Base-by-base conservation (phyloP, 53 echinoderm and acorn worm species). In the Holothuria scabra region DNA sequence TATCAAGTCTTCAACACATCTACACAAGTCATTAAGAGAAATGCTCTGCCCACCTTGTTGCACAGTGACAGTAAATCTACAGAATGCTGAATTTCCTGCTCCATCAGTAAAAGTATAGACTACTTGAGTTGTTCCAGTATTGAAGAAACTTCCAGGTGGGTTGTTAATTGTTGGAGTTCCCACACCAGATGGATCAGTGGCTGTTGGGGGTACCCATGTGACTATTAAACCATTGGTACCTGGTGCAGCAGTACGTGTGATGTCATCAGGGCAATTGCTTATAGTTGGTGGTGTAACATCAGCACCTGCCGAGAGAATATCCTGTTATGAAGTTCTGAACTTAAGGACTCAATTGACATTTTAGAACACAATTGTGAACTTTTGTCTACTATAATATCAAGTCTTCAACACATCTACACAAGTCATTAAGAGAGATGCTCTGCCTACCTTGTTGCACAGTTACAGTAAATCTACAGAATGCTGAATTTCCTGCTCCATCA, bases 151-250 rank as follows among this genome's bases (percentile, higher is more conserved):
- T 22, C 74, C 74, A 16, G 74, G 74, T 8, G 24, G 9, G 21
- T 22, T 23, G 46, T 38, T 41, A 19, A 74, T 46, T 11, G 74
- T 44, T 44, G 49, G 46, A n/a, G 49, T 31, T 7, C 26, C 49
- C n/a, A 74, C 49, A 12, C 74, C 74, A 24, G 74, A 74, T 24
- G 74, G 71, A 37, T 70, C 71, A 26, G 38, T 34, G 71, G 71
- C 71, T 21, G 38, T 70, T 21, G 71, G 71, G 32, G 71, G 71
- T 16, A 14, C 31, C 71, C 71, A 70, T n/a, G 34, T 70, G 5
- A 70, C 71, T 18, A 34, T 41, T 4, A 37, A 6, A 70, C 71
- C 71, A 14, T 37, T 18, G 14, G 71, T 0, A 37, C 71, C 71
- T 31, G 71, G 71, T 37, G 16, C 38, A 12, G 46, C 71, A 26